Evolutionary conservation across 2,797 vertebrate genomes (phyloP), one percentile per base, ranked within the genome.

Genomic region (Sebastes nivosus): DNA sequence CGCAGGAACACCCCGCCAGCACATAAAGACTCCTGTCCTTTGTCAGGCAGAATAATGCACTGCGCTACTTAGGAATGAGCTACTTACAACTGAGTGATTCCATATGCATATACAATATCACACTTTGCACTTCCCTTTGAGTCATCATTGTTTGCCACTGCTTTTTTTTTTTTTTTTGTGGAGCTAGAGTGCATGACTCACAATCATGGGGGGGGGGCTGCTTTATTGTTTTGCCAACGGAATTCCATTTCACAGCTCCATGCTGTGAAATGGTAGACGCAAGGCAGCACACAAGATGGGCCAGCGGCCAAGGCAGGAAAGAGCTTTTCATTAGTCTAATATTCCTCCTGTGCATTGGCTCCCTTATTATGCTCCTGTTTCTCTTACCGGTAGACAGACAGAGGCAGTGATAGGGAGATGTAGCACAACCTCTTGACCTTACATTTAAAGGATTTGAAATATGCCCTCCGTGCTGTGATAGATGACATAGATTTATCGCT

Each of bases 241-340:
- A 91, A 87, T 93, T 90, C 70, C 65, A 83, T 91, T 90, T 92
- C 71, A 69, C 67, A 86, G 83, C 82, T 68, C 36, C 76, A 22
- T 67, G 77, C 78, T 86, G 86, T 72, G 89, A 88, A 89, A 88
- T 67, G 81, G 76, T 81, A 85, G 75, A 90, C 14, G 59, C 76
- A 50, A 75, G 66, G 79, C 80, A 70, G 78, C 60, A 75, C 81
- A 81, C 70, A 60, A 69, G 87, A 90, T 84, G 90, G 88, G 93
- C 91, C 75, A 11, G 86, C 87, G 87, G 92, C 92, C 93, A 92
- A 92, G 80, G 38, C 70, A 64, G 82, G 74, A 87, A 90, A 90
- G 91, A 91, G 93, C 91, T 94, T 94, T 95, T 94, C 91, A 94
- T 95, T 91, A 92, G 89, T 86, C 87, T 91, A 93, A 87, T 93